Base-by-base conservation (phyloP, 2,888 invertebrate species). In the Watsonalla cultraria region DNA sequence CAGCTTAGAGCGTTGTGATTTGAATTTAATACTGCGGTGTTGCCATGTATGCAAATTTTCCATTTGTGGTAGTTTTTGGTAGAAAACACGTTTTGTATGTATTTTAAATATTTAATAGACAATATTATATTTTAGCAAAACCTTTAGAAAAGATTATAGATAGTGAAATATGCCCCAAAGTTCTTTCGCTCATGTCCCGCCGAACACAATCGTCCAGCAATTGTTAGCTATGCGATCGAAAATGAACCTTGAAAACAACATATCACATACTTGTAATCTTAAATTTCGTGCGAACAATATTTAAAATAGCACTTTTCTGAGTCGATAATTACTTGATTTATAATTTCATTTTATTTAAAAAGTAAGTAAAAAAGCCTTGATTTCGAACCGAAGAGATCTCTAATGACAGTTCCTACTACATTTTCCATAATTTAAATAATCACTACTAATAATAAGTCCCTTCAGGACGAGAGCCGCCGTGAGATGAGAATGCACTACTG, bases 161-260 rank as follows among this genome's bases (percentile, higher is more conserved):
- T 4, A 24, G 24, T 24, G 24, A 24, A 24, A 24, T 24, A 24
- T 24, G 24, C 24, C 24, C 11, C 5, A 48, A 48, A 6, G 52
- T 57, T 51, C 48, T 47, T 54, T 51, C 56, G 58, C 63, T 64
- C 57, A 54, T 57, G 59, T 65, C 63, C 48, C 35, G 55, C 66
- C 66, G 70, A 69, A 70, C 60, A 65, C 70, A 74, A 76, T 77
- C 60, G 72, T 66, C 76, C 79, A 74, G 79, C 76, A 77, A 82
- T 74, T 71, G 72, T 69, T 64, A 51, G 42, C 13, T 33, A 45
- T 54, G 57, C 59, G 57, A 51, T 46, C 60, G 62, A 65, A 63
- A 68, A 39, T 49, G 37, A 15, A 46, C 50, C 45, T 47, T 51
- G 55, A 63, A 59, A n/a, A 46, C 46, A 39, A 48, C 45, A 50